phyloP scores from a whole-genome alignment of 2,113 vertebrate genomes.

The Climacteris rufus region DNA sequence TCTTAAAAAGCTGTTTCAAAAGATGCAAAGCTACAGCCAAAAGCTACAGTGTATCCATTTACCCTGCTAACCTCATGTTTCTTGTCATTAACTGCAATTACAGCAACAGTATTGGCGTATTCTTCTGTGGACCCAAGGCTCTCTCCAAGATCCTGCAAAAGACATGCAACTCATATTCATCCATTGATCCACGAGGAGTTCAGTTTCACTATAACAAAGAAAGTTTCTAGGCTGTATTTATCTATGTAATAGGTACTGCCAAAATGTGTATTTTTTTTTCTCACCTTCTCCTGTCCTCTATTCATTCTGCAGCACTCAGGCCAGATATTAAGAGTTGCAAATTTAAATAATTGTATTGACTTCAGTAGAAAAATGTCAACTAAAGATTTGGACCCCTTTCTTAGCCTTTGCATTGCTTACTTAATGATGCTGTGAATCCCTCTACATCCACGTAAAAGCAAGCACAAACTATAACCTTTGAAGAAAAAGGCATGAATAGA shows the following conservation, averaged over 20 bases:
- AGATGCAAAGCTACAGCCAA: not conserved
- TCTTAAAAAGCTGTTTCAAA: not conserved
- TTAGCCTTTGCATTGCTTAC: not conserved
- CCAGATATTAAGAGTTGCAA: not conserved
- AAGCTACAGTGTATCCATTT: not conserved
- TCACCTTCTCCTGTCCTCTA: not conserved
- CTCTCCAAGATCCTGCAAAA: slow-evolving; percentile 74
- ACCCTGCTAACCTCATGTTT: not conserved
- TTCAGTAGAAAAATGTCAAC: not conserved
- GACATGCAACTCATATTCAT: slow-evolving; percentile 76
- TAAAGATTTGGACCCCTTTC: not conserved
- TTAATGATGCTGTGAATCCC: not conserved
- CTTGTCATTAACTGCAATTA: not conserved
- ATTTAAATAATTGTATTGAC: not conserved
- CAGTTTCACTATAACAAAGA: slow-evolving; percentile 81
- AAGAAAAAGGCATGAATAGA: not conserved
- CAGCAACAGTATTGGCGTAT: slow-evolving; percentile 71
- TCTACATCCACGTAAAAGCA: not conserved
- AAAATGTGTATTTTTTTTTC: not conserved
- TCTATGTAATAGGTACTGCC: not conserved
- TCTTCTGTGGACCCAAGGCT: slow-evolving; percentile 75
- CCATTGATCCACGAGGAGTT: slow-evolving; percentile 75
- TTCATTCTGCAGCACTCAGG: not conserved
- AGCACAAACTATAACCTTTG: not conserved
- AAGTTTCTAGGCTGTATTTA: slow-evolving; percentile 67